Base-by-base conservation (phyloP, 2,888 invertebrate species). In the Hololepta plana region DNA sequence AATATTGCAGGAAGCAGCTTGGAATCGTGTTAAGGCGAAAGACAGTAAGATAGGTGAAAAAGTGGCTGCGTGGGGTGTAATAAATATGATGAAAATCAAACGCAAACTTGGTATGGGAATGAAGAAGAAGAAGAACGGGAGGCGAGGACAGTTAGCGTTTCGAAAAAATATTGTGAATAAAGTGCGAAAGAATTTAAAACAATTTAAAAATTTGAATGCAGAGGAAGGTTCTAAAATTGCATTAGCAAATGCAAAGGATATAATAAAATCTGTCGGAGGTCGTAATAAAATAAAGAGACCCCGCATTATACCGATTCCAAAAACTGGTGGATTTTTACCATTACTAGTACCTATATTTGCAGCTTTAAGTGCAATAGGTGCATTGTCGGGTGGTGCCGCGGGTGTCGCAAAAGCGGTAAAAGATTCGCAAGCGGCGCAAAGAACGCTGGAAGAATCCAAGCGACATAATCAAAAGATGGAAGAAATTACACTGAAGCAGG, bases 401-500 rank as follows among this genome's bases (percentile, higher is more conserved):
- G 44, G 41, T 24, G 40, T 52, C 15, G 41, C 43, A 2, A 51
- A 49, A 34, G 43, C 47, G 9, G 38, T 47, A 6, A 46, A 45
- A 33, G 38, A 45, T 23, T 41, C 43, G 3, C 45, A 45, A 35
- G 27, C 32, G 20, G 49, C 48, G 11, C 37, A 40, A 36, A 37
- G 44, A 33, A 35, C 41, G 32, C 31, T 48, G 20, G 20, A 35
- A 13, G 47, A 53, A 36, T 38, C 30, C 26, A 30, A 41, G 28
- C 38, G 48, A 7, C 51, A 50, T 33, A 53, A 53, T 32, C 32
- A 39, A 38, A 34, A 35, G 7, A 49, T 52, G 45, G 50, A 52
- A 39, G 43, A 46, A 7, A 36, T 50, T 9, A 45, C 45, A 9
- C 29, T 51, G 3, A 31, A 32, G 13, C 19, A 20, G 3, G 47